Evolutionary conservation across 1,140 invertebrate genomes (phyloP), one percentile per base, ranked within the genome.

Genomic region (Apis florea): DNA sequence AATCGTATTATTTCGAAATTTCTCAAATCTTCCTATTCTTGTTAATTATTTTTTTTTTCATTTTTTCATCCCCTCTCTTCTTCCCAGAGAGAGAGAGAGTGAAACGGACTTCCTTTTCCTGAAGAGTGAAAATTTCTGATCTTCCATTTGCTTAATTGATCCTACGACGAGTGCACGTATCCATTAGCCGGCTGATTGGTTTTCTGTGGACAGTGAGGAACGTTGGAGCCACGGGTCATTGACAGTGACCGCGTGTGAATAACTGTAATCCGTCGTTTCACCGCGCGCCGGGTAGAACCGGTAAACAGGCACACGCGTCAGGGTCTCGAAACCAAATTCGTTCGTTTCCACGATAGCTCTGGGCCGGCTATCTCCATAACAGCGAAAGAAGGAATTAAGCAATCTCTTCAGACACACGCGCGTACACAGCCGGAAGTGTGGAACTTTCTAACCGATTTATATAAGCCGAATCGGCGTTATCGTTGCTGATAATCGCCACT

Each of bases 201-300:
- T 77, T 86, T 83, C 73, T 58, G 74, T 71, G 80, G 72, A 63
- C 58, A 40, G 72, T 51, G 19, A 51, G 51, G 24, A 40, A 67
- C 59, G 40, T 74, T 31, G 54, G 59, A 70, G 82, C 73, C 63
- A 31, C 72, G 88, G 91, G 92, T 92, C 91, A 88, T 92, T 92
- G 91, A 92, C 92, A 91, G 85, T 82, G 63, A 83, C 74, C 74
- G 77, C 86, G 83, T 83, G 86, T 89, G 91, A 92, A 93, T 93
- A 93, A 93, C 92, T 90, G 91, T 92, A 93, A 93, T 92, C 90
- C 89, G 85, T 89, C 90, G 85, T 81, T 87, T 83, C 73, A 86
- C 66, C 76, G 63, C 59, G 64, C 49, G 21, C 63, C 31, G 51
- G 89, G 90, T 89, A 91, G 86, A 88, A 86, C 87, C 82, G 85